Evolutionary conservation across 1,140 invertebrate genomes (phyloP), one percentile per base, ranked within the genome.

Genomic region (Neodiprion virginianus): DNA sequence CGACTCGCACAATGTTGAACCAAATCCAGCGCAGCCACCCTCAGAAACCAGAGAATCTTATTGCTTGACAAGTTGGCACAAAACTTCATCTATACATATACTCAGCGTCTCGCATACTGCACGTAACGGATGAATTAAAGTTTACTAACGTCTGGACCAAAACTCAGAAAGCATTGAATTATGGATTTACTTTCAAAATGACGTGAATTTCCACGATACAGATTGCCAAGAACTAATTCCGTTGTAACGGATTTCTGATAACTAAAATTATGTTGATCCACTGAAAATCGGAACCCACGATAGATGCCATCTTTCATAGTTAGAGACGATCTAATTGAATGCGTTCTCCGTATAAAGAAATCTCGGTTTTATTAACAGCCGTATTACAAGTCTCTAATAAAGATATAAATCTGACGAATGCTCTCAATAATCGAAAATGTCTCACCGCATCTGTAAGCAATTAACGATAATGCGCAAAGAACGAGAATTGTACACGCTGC

Each of bases 11-110:
- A 14, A 12, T 17, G n/a, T 17, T 61, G 53, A 12, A 61, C 28
- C 28, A 61, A 17, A 61, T 61, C 53, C n/a, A 61, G 53, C n/a
- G 53, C 53, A 61, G n/a, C 53, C 4, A 61, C 53, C 53, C 53
- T 40, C 53, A 61, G 53, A 17, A 61, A 61, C 53, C 53, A 61
- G 53, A 61, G 53, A 5, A 40, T 61, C 53, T 61, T 61, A 61
- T 61, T 4, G 53, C 53, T 61, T 61, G 53, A 61, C 53, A 61
- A 61, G 53, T 61, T 61, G 53, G 53, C 53, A 61, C 53, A 61
- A 17, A 61, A 61, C 53, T 14, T 61, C 28, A 40, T 5, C 28
- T 8, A 61, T 61, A 17, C 14, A 61, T 61, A 17, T 61, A 61
- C n/a, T 61, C 11, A 3, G 53, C 53, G 53, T 14, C 11, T 61